Percentiles rank a stretch among this genome's conserved stretches.
phyloP scores from a whole-genome alignment of 1,140 invertebrate genomes.

The Megalopta genalis region DNA sequence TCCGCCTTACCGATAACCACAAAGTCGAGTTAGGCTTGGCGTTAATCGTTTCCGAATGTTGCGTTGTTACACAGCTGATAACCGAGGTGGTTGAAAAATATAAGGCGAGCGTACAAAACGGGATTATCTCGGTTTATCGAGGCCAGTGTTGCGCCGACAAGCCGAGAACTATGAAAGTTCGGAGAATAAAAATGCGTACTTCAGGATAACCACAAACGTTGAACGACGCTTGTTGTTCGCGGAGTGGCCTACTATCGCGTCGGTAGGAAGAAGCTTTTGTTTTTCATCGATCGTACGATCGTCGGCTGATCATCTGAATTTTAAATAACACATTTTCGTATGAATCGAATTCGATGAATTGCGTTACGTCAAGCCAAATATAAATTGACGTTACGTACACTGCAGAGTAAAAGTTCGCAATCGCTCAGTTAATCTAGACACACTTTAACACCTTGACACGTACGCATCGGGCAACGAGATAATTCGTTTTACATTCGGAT shows the following conservation, averaged over 20 bases:
- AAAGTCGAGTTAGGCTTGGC: no score
- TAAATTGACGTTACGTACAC: no score
- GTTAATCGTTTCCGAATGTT: constrained; percentile 6
- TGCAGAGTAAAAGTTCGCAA: no score
- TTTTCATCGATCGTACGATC: neutral
- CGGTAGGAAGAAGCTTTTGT: neutral
- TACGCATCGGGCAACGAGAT: no score
- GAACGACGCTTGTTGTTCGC: neutral
- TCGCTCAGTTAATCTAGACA: no score
- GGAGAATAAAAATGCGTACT: neutral
- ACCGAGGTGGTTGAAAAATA: neutral
- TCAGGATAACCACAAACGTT: neutral
- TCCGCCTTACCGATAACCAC: no score
- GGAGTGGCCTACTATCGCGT: neutral
- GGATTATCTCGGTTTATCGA: constrained; percentile 8
- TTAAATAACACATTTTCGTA: no score
- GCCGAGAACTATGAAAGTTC: neutral
- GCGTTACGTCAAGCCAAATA: no score
- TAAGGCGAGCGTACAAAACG: neutral
- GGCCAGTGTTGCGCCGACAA: neutral
- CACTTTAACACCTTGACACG: no score
- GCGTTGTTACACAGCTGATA: neutral
- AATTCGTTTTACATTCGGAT: no score
- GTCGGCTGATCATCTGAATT: neutral
- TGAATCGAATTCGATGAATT: no score